A percentile compares a stretch with the other conserved stretches of the same genome.
Conservation (phyloP, 2,113 vertebrate genomes). For the Plecotus auritus region DNA sequence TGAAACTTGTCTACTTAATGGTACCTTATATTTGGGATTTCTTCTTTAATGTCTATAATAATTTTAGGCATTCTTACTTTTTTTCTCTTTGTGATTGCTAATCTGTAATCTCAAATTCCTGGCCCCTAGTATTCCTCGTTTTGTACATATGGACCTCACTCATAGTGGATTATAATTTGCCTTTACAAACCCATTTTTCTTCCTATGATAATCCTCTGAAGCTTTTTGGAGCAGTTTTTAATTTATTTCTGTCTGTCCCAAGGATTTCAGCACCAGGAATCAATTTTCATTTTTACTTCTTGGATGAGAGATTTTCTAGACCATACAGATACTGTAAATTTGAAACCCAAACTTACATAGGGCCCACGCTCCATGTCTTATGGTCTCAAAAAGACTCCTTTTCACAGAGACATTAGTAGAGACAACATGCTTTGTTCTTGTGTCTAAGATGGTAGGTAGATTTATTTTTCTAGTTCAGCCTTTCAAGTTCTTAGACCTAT, state of each 20-base stretch:
- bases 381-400: neutral
- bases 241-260: neutral
- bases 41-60: neutral
- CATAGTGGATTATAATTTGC: neutral
- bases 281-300: neutral
- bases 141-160: neutral
- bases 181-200: neutral
- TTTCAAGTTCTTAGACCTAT: neutral
- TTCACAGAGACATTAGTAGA: neutral
- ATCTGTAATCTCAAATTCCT: neutral
- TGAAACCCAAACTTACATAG: neutral
- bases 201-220: neutral
- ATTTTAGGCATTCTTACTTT: neutral
- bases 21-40: neutral
- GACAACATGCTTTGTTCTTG: neutral
- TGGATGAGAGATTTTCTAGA: neutral
- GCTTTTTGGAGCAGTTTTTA: neutral
- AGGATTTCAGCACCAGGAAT: neutral
- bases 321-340: neutral
- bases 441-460: neutral
- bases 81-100: neutral
- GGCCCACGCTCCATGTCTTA: neutral
- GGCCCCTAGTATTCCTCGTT: neutral
- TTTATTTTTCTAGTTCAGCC: neutral
- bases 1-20: neutral